Evolutionary conservation across 35 echinoderm and acorn worm genomes (phyloP), one percentile per base, ranked within the genome.

Genomic region (Ophiothrix spiculata): DNA sequence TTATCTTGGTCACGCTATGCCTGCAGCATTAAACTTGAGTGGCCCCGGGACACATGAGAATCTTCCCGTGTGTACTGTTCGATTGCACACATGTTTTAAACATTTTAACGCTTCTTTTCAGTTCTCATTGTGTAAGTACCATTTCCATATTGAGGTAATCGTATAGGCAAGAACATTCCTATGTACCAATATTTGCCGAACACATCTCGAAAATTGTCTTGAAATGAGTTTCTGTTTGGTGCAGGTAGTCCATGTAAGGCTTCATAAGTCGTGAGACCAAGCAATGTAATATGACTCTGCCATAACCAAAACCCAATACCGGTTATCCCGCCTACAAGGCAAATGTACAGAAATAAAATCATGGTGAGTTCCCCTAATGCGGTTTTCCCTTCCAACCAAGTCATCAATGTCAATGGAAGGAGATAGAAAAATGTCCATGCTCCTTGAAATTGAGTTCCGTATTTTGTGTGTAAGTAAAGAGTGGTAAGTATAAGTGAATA

Each of bases 141-240:
- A 75, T 79, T 82, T 1, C 90, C 84, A 77, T 77, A 81, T 42
- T 86, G 90, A 38, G 90, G 90, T 21, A 86, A 81, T 41, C 33
- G 63, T 21, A 92, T 13, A 32, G 90, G 90, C n/a, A 87, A n/a
- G 28, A 92, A 17, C 64, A 86, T 33, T 4, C 90, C 90, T 33
- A 92, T 37, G 15, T 82, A 37, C 90, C 90, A 92, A 35, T 87
- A 92, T 33, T 86, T 75, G 37, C 90, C 90, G 60, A 92, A 81
- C 11, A 82, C 79, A 75, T 92, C 90, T 11, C 39, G 75, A 25
- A 87, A 86, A 45, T 92, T 92, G 6, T 75, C 39, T 40, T 10
- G 49, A n/a, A 92, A 21, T 0, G 64, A 40, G 75, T 13, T 38
- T 75, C 73, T 92, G 11, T 81, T 35, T 75, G 38, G 69, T 14